Evolutionary conservation across 2,797 vertebrate species (phyloP), one percentile per base, ranked within the genome.

Genomic region (Pampus argenteus): DNA sequence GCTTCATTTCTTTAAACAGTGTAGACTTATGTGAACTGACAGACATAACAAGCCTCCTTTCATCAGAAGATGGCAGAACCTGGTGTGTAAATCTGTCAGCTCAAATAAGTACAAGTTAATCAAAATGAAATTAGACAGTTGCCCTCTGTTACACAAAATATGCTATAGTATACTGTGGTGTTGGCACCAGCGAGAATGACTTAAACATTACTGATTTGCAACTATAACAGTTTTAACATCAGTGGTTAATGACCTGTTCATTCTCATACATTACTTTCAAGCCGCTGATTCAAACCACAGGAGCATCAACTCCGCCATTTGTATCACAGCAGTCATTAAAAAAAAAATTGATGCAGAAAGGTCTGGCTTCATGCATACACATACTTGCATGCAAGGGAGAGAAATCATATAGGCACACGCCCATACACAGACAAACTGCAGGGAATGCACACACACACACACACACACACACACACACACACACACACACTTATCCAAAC

Each of bases 401-500:
- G 45, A 79, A 82, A 75, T 75, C 78, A 73, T 42, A 54, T 61
- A 77, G 71, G 73, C 71, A 85, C 81, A 81, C 78, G 77, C 87
- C 71, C 88, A 83, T 58, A 66, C 44, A 38, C 49, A 82, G 57
- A 71, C 51, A 78, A 56, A 73, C 45, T 57, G 23, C 72, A 44
- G 59, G 70, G 79, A 85, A 79, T 62, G 34, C 18, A 63, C 74
- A 71, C 18, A 63, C 22, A 84, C 48, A 58, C 59, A 29, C 55
- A 34, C 61, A 28, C 51, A 69, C 59, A 51, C 47, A 34, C 63
- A 56, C 56, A 57, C 71, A 62, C 76, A 67, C 66, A 60, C 77
- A 80, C 78, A 83, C 77, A 71, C 74, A 81, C 64, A 72, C 76
- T 85, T 91, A 88, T 91, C 86, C 88, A 93, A 92, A 93, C 90